A percentile compares a stretch with the other conserved stretches of the same genome.
Evolutionary conservation across 1,140 invertebrate species (phyloP).

Genomic region (Mizuhopecten yessoensis): DNA sequence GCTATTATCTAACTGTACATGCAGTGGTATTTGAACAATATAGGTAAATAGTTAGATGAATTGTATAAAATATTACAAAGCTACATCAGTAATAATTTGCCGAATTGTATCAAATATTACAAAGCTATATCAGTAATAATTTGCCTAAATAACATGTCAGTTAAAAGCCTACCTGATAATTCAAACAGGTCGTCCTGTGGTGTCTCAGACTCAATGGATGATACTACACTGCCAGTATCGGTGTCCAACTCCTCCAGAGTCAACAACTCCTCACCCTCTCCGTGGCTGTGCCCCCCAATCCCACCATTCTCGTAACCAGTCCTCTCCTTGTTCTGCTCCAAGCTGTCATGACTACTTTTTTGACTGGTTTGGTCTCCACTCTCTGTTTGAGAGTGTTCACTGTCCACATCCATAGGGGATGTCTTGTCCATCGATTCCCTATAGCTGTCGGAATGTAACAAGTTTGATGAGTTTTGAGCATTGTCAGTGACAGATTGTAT

Average conservation of each 20-base stretch:
- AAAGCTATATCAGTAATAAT: no score
- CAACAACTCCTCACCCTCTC: background rate
- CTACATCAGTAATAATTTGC: no score
- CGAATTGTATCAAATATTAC: no score
- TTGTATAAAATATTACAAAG: no score
- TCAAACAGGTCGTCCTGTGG: background rate
- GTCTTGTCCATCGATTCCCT: background rate
- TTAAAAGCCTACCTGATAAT: background rate
- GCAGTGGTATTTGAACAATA: no score
- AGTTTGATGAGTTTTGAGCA: constrained; percentile 15
- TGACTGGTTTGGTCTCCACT: background rate
- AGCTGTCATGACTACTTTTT: background rate
- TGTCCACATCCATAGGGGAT: background rate
- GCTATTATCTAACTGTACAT: no score
- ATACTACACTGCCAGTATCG: background rate
- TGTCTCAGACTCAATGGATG: background rate
- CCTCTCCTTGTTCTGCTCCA: background rate
- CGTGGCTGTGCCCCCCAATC: background rate
- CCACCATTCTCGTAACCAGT: background rate
- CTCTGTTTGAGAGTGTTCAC: background rate
- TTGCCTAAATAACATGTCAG: background rate
- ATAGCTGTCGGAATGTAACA: background rate
- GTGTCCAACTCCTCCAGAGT: background rate
- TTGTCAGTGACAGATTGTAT: constrained; percentile 31
- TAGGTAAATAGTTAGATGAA: no score